phyloP scores from a whole-genome alignment of 2,888 invertebrate genomes.

The Tridacna crocea region DNA sequence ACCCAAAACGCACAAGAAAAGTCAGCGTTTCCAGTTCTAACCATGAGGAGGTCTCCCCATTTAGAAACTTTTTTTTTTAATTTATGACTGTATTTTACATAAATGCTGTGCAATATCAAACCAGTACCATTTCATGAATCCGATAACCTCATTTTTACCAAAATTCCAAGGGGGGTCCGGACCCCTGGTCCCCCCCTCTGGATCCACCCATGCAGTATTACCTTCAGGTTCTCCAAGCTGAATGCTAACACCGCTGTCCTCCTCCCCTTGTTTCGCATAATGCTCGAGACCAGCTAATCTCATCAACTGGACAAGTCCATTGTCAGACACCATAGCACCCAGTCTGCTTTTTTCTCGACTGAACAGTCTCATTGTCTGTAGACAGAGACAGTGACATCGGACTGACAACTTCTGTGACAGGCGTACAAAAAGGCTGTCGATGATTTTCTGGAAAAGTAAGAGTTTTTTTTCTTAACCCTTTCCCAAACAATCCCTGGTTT shows the following conservation, averaged over 20 bases:
- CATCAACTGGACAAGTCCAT: constrained; percentile 74
- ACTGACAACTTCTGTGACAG: constrained; percentile 69
- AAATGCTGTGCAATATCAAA: too few species aligned
- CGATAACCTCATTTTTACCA: too few species aligned
- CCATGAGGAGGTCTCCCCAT: too few species aligned
- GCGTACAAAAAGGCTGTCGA: constrained; percentile 67
- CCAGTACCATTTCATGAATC: too few species aligned
- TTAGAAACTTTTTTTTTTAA: too few species aligned
- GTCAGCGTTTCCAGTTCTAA: too few species aligned
- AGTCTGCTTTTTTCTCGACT: constrained; percentile 81
- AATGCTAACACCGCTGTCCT: constrained; percentile 73
- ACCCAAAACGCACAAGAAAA: too few species aligned
- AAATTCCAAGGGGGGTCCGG: too few species aligned
- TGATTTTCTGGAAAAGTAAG: constrained; percentile 66
- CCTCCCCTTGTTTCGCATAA: constrained; percentile 74
- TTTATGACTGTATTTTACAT: too few species aligned
- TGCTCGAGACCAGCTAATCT: constrained; percentile 79
- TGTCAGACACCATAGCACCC: constrained; percentile 76
- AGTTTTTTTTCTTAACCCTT: neutral
- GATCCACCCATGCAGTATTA: too few species aligned
- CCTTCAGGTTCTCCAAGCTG: constrained; percentile 75
- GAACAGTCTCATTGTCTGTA: constrained; percentile 80
- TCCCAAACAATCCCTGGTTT: neutral
- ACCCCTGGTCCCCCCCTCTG: too few species aligned
- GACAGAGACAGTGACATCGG: constrained; percentile 68